Conservation (phyloP, 2,888 invertebrate genomes). For the Caenorhabditis sp. region DNA sequence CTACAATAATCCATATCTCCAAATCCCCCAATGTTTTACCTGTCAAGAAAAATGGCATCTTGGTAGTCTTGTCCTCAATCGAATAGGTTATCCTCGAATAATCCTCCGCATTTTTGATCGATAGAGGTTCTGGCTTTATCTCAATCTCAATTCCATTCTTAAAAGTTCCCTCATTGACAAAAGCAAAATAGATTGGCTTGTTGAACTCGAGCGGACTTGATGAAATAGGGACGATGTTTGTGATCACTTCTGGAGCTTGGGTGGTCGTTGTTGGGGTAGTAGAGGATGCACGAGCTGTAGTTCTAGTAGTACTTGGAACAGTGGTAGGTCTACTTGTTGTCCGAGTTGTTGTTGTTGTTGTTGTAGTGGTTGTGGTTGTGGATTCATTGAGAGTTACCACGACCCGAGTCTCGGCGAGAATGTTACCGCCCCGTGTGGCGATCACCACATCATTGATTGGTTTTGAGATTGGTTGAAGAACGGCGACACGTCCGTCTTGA, state of each 20-base stretch:
- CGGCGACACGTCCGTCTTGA: conserved; percentile 33
- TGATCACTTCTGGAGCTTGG: neutral
- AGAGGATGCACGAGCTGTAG: no score
- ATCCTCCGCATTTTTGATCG: conserved; percentile 5
- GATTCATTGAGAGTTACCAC: conserved; percentile 22
- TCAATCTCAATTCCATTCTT: conserved; percentile 54
- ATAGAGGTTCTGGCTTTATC: conserved; percentile 51
- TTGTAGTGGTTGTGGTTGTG: conserved; percentile 4
- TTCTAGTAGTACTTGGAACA: no score
- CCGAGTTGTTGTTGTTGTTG: conserved; percentile 10
- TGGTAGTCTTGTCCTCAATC: conserved; percentile 34
- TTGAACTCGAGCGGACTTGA: conserved; percentile 21
- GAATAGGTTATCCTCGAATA: conserved; percentile 18
- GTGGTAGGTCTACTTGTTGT: no score
- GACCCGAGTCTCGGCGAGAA: conserved; percentile 31
- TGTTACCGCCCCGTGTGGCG: conserved; percentile 25
- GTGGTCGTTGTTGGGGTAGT: neutral
- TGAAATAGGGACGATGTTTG: neutral
- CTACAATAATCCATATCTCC: no score
- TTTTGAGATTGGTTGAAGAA: conserved; percentile 18
- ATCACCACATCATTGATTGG: conserved; percentile 41
- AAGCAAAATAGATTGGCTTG: conserved; percentile 33
- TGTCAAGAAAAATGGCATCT: conserved; percentile 31
- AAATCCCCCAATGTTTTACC: neutral
- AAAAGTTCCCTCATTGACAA: conserved; percentile 61